Evolutionary conservation across 2,113 vertebrate species (phyloP), one percentile per base, ranked within the genome.

Genomic region (Myocastor coypus): DNA sequence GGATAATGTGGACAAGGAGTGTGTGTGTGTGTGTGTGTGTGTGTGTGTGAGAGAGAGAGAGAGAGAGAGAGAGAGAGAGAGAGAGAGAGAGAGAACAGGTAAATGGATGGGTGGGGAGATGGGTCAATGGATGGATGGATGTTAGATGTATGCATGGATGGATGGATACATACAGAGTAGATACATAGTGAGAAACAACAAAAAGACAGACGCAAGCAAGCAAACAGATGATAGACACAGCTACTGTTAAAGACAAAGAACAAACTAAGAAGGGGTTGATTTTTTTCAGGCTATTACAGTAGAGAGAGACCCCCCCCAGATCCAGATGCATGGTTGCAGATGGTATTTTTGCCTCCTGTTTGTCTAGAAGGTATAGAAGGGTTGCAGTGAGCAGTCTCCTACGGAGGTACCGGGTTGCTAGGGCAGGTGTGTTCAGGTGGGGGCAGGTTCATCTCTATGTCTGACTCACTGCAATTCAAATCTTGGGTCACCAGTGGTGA

Each of bases 241-340:
- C 24, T 8, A 50, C 46, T 63, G 26, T 34, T 13, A 28, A 75
- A 42, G 66, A 37, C 42, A 32, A 82, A 82, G 61, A 10, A 40
- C 30, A 55, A 5, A 13, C 11, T 7, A 46, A 9, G 46, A 6
- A 80, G 32, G 59, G 20, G 16, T 30, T 13, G 1, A 10, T 37
- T 69, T 28, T 90, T 26, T 91, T 80, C 55, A 42, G 34, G 40
- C 3, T 69, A 26, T 13, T 69, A 42, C 5, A 16, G 40, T 14
- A 46, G 42, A 12, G 22, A 34, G 88, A 66, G 16, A 59, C 16
- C 34, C 17, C 46, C 46, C 17, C 46, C 46, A 68, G 34, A 68
- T 40, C 24, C 14, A 42, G 3, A 42, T 8, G 13, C 3, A 2
- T 5, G 17, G 64, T 73, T 7, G 40, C 10, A 0, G 19, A 1